Evolutionary conservation across 2,113 vertebrate species (phyloP), one percentile per base, ranked within the genome.

Genomic region (Pangasianodon gigas): DNA sequence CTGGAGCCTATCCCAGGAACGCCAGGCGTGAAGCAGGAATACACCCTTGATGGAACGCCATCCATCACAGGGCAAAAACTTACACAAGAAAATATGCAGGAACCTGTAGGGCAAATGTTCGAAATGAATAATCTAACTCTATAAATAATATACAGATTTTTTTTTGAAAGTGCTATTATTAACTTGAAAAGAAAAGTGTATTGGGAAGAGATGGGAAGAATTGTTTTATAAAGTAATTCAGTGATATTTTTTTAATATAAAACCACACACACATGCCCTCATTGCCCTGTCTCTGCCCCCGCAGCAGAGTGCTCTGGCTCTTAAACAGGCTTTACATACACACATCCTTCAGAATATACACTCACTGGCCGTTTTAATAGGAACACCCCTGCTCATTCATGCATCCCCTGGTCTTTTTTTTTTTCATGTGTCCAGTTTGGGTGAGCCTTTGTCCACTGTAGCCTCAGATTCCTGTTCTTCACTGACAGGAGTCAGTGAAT

Each of bases 201-300:
- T 18, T 37, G 18, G 26, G 29, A 67, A 67, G 26, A 67, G 65
- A 32, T 9, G 10, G 65, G 13, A 16, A 41, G 18, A 37, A 7
- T 19, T 41, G 14, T 41, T 74, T 41, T 5, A 41, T 74, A 32
- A 69, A 32, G 24, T 69, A 74, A 37, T 18, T 74, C 16, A 2
- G 16, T 41, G 69, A 71, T 71, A 5, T 16, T 69, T 32, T 32
- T n/a, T 14, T 11, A 71, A 71, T 71, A 37, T 37, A 71, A 19
- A 71, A 71, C 32, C 71, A 41, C 9, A 37, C 9, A 37, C 56
- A 9, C 19, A n/a, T 44, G n/a, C 32, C 32, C 60, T 41, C 60
- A 46, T 16, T 74, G 62, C 6, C 82, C 71, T 82, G 44, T 62
- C 77, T 84, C 84, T 89, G 79, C 19, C 60, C 51, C 87, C 62